Percentiles rank a stretch among this genome's conserved stretches.
Conservation (phyloP, 2,113 vertebrate species). For the Silurus asotus region DNA sequence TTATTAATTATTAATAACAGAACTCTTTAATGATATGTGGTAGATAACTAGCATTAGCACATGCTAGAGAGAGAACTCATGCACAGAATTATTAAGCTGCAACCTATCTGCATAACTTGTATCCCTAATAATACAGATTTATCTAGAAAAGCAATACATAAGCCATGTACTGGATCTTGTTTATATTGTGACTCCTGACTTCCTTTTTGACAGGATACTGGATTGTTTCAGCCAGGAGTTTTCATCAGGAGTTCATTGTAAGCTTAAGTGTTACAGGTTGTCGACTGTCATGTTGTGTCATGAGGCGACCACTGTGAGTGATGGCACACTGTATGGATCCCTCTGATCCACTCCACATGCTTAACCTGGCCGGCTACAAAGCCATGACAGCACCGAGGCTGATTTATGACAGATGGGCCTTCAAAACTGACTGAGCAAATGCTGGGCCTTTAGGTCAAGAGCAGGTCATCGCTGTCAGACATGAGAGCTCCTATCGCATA, state of each 20-base stretch:
- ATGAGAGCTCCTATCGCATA: neutral
- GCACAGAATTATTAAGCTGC: neutral
- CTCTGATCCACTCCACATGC: slow-evolving; percentile 37
- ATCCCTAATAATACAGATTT: neutral
- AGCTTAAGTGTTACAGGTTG: neutral
- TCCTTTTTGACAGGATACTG: slow-evolving; percentile 2
- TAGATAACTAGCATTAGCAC: slow-evolving; percentile 68
- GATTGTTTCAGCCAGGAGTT: neutral
- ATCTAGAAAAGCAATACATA: neutral
- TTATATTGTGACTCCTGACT: slow-evolving; percentile 35
- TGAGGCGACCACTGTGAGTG: neutral
- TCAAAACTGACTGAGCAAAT: slow-evolving; percentile 5
- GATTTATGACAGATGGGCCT: slow-evolving; percentile 32
- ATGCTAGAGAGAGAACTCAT: slow-evolving; percentile 5
- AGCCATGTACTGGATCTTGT: neutral
- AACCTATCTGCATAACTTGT: neutral
- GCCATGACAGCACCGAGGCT: slow-evolving; percentile 9
- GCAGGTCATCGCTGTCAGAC: neutral
- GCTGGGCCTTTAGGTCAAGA: slow-evolving; percentile 15
- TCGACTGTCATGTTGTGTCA: neutral
- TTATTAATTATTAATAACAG: slow-evolving; percentile 84
- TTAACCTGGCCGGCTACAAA: slow-evolving; percentile 32
- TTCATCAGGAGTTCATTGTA: neutral
- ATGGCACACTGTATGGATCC: neutral
- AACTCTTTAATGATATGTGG: slow-evolving; percentile 65